Conservation (phyloP, 1,140 invertebrate genomes). For the Ridgeia piscesae region DNA sequence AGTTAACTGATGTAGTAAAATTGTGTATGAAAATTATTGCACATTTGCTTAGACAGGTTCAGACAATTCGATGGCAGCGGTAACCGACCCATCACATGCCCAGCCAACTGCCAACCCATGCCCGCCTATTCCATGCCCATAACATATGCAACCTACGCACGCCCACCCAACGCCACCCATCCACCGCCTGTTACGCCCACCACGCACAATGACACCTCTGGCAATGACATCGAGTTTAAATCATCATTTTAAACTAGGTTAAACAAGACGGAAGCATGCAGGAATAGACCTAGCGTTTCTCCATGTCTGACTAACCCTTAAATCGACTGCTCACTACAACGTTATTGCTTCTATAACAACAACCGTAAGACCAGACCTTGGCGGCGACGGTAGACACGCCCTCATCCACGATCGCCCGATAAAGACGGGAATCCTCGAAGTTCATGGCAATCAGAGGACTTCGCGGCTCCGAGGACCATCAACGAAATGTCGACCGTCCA, state of each 20-base stretch:
- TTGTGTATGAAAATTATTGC: too few relatives aligned
- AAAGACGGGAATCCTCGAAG: constrained; percentile 16
- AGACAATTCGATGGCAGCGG: too few relatives aligned
- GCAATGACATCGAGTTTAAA: neutral
- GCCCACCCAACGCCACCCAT: neutral
- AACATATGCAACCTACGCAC: too few relatives aligned
- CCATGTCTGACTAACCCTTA: too few relatives aligned
- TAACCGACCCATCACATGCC: neutral
- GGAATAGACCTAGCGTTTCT: neutral
- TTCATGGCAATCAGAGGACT: neutral
- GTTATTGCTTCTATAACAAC: neutral
- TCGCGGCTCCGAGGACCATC: neutral
- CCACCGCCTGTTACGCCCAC: neutral
- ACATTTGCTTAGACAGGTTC: too few relatives aligned
- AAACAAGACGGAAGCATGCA: neutral
- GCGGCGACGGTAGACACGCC: neutral
- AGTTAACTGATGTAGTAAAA: too few relatives aligned
- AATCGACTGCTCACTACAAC: too few relatives aligned
- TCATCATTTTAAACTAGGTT: neutral
- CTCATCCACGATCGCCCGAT: neutral
- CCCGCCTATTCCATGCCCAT: neutral
- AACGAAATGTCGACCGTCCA: neutral
- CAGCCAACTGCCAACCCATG: neutral
- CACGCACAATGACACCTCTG: neutral
- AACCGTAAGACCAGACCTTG: neutral